A percentile compares a stretch with the other conserved stretches of the same genome.
These are phyloP conservation scores for Rhagophthalmus giganteus DNA, from an alignment of 2,888 invertebrate genomes.

Conservation along the genomic window DNA sequence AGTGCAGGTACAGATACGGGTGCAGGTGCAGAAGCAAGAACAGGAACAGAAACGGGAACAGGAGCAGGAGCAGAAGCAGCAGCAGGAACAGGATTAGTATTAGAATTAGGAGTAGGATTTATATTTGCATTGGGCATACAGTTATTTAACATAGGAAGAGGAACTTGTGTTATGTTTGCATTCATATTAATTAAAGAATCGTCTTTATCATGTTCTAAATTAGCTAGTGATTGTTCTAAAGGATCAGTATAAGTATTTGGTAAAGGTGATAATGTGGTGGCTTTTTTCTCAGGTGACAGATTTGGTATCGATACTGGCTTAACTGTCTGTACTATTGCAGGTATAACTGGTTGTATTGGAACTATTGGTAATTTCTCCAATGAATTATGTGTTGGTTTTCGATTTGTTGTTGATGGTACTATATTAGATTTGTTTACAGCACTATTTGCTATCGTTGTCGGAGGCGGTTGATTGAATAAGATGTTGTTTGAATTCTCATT, in stretches of 20 bases:
- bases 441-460: slow-evolving; percentile 33
- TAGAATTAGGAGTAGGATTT: slow-evolving; percentile 36
- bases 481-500: slow-evolving; percentile 38
- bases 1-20: background rate
- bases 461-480: slow-evolving; percentile 35
- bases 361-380: slow-evolving; percentile 43
- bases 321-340: slow-evolving; percentile 53
- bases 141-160: slow-evolving; percentile 40
- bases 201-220: slow-evolving; percentile 66
- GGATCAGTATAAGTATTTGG: slow-evolving; percentile 63
- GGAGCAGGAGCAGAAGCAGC: background rate
- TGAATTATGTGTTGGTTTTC: slow-evolving; percentile 40
- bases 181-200: slow-evolving; percentile 53
- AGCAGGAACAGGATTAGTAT: slow-evolving; percentile 1
- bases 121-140: slow-evolving; percentile 39
- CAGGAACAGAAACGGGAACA: background rate
- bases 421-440: slow-evolving; percentile 20
- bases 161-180: slow-evolving; percentile 37
- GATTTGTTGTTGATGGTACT: slow-evolving; percentile 32
- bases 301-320: slow-evolving; percentile 37
- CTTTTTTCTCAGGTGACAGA: slow-evolving; percentile 45
- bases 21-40: background rate
- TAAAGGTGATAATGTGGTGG: slow-evolving; percentile 48
- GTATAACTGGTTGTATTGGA: slow-evolving; percentile 42
- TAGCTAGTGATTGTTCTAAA: slow-evolving; percentile 71